These are phyloP conservation scores for Sarcophaga subvicina DNA, from an alignment of 2,888 invertebrate genomes.

Conservation along the genomic window DNA sequence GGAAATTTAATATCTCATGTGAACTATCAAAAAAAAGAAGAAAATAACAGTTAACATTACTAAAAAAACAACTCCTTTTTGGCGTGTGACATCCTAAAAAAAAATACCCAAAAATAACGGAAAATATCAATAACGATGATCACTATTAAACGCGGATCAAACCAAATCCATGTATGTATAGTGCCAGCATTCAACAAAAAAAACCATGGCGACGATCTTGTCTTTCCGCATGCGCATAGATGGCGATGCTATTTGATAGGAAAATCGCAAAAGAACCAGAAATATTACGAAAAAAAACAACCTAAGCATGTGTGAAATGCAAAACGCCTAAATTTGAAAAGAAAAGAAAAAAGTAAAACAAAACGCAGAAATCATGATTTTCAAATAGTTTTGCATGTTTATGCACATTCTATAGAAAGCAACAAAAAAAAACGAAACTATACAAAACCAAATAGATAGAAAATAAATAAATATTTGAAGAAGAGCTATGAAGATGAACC, in stretches of 20 bases:
- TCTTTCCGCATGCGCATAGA: constrained; percentile 1
- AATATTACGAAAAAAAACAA: background rate
- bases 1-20: constrained; percentile 67
- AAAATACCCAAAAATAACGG: constrained; percentile 26
- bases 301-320: constrained; percentile 67
- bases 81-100: constrained; percentile 67
- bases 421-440: background rate
- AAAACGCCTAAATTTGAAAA: constrained; percentile 58
- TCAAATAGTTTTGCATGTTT: constrained; percentile 59
- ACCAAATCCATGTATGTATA: background rate
- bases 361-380: constrained; percentile 52
- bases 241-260: background rate
- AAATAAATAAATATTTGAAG: background rate
- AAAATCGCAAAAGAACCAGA: background rate
- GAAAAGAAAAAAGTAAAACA: background rate
- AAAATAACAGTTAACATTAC: constrained; percentile 51
- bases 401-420: constrained; percentile 4
- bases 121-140: constrained; percentile 31
- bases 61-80: constrained; percentile 58
- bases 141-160: constrained; percentile 12
- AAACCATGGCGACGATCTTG: constrained; percentile 20
- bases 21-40: constrained; percentile 48
- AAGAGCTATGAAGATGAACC: constrained; percentile 9
- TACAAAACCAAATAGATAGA: background rate
- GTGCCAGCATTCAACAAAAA: background rate